Percentiles rank a stretch among this genome's conserved stretches.
These are phyloP conservation scores for Phengaris arion DNA, from an alignment of 2,888 invertebrate species.

Conservation along the genomic window DNA sequence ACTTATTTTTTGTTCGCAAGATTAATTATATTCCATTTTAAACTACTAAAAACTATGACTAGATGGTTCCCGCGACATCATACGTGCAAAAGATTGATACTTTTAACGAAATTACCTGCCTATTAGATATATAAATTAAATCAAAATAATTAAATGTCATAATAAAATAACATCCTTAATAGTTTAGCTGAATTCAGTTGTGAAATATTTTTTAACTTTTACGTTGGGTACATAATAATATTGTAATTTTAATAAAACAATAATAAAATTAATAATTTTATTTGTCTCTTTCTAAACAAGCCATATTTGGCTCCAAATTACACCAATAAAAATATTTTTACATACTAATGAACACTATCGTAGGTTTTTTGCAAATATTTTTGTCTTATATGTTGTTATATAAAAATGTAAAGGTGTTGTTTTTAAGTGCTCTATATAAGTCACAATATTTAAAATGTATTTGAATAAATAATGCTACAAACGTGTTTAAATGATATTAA, in stretches of 20 bases:
- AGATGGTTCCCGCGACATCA: too few species aligned
- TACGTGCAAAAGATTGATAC: too few species aligned
- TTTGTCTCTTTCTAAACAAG: not conserved
- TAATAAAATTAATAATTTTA: not conserved
- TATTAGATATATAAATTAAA: too few species aligned
- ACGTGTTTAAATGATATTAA: not conserved
- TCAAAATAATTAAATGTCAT: too few species aligned
- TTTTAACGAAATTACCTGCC: too few species aligned
- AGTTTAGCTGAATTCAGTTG: not conserved
- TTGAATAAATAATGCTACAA: constrained; percentile 6
- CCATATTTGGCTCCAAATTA: not conserved
- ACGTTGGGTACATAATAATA: too few species aligned
- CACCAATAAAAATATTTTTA: constrained; percentile 13
- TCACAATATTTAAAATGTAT: not conserved
- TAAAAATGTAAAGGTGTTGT: constrained; percentile 2
- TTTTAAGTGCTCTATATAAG: constrained; percentile 6
- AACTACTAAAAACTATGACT: too few species aligned
- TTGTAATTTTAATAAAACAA: not conserved
- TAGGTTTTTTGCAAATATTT: constrained; percentile 3
- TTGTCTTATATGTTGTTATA: not conserved
- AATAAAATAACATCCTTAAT: too few species aligned
- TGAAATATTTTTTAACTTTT: too few species aligned
- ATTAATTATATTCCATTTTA: too few species aligned
- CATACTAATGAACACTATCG: constrained; percentile 2
- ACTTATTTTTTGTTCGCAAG: too few species aligned